Evolutionary conservation across 2,113 vertebrate species (phyloP).

Genomic region (Catharus minimus): DNA sequence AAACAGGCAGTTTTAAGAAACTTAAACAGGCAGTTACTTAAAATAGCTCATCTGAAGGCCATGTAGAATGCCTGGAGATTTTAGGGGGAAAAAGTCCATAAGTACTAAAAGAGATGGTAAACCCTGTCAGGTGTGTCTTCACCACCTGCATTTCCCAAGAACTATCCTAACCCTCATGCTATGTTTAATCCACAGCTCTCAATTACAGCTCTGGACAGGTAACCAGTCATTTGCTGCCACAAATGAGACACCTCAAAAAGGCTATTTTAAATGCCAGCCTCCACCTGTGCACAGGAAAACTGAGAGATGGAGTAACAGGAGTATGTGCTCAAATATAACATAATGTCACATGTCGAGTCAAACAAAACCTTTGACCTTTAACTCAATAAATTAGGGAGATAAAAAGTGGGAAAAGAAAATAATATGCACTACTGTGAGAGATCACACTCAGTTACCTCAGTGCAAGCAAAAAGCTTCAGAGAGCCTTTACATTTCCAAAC

Average conservation of each 20-base stretch:
- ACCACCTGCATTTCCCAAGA: background rate
- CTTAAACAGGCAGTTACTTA: background rate
- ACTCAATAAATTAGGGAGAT: background rate
- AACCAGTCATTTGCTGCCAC: background rate
- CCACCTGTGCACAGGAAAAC: background rate
- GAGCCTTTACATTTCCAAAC: background rate
- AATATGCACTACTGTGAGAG: background rate
- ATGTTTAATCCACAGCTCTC: background rate
- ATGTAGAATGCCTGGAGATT: background rate
- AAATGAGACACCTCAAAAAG: background rate
- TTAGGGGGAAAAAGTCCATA: fast-evolving
- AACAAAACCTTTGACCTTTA: background rate
- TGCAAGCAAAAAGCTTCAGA: background rate
- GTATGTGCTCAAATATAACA: background rate
- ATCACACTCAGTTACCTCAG: background rate
- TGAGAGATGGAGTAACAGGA: fast-evolving
- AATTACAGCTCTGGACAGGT: background rate
- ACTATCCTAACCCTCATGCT: fast-evolving
- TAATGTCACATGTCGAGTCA: fast-evolving
- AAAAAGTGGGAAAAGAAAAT: background rate
- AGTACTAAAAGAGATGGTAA: background rate
- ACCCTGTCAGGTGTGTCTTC: background rate
- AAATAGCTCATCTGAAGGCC: background rate
- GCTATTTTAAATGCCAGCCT: background rate
- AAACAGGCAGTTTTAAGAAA: background rate